Base-by-base conservation (phyloP, 2,888 invertebrate species). In the Lasioglossum morio region DNA sequence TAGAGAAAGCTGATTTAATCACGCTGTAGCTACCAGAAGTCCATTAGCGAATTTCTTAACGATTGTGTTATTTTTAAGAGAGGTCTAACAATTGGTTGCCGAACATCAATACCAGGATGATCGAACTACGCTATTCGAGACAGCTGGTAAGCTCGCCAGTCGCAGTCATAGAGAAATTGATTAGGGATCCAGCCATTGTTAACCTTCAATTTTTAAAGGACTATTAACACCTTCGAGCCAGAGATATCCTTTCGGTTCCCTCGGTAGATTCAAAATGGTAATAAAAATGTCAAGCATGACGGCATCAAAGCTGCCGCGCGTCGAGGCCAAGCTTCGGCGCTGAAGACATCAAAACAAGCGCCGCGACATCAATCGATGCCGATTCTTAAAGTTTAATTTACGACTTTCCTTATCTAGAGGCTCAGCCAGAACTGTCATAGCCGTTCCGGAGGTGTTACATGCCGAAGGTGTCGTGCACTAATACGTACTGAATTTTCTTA, bases 321-420 rank as follows among this genome's bases (percentile, higher is more conserved):
- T 30, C 63, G 63, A 63, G 63, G 63, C 63, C 63, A 63, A 30
- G 63, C 63, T 30, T 30, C 27, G 63, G 63, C 63, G 63, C 63
- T 63, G 63, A 63, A 63, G 63, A 63, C 63, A 63, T 63, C 63
- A 63, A 63, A 63, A 63, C 63, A 63, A 30, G 63, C 63, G 63
- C 63, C 63, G 63, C 63, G 63, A 63, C 63, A 30, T 63, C 63
- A 63, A 63, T 63, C 63, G 63, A 63, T 63, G 63, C 63, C 63
- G 63, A 27, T 63, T 63, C 63, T 63, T 63, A 63, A 63, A 63
- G 63, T 30, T 63, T 63, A 63, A 63, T 63, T 63, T 63, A 63
- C 63, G 30, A 63, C 63, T 63, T 63, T 63, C 30, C 63, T 63
- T 63, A 63, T 63, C 63, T 63, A 27, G 27, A 63, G 63, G 27